Evolutionary conservation across 2,888 invertebrate species (phyloP).

Genomic region (Taenaris catops): DNA sequence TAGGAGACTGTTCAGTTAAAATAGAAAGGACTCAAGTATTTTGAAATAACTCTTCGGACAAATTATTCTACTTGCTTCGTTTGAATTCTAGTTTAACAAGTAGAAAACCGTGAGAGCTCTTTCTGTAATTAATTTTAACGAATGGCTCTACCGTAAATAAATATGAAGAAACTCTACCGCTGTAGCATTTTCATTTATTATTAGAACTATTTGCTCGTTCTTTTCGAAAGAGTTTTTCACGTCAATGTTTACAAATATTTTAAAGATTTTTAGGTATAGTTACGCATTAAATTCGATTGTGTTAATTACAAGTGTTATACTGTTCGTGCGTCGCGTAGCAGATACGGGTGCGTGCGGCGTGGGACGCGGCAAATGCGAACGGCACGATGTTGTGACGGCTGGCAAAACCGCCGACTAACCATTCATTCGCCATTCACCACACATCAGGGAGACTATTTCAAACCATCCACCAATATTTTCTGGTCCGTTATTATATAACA

Average conservation of each 20-base stretch:
- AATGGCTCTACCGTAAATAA: slow-evolving; percentile 5
- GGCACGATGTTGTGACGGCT: too few relatives aligned
- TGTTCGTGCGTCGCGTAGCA: too few relatives aligned
- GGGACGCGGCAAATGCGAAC: too few relatives aligned
- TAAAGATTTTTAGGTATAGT: too few relatives aligned
- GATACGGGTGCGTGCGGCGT: too few relatives aligned
- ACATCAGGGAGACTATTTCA: too few relatives aligned
- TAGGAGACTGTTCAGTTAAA: slow-evolving; percentile 2
- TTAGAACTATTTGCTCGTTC: slow-evolving; percentile 6
- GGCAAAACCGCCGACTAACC: too few relatives aligned
- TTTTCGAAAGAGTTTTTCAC: slow-evolving; percentile 1
- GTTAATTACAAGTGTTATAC: too few relatives aligned
- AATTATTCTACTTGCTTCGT: slow-evolving; percentile 12
- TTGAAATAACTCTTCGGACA: slow-evolving; percentile 8
- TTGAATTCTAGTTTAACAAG: slow-evolving; percentile 13
- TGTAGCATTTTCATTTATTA: slow-evolving; percentile 8
- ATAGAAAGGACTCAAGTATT: slow-evolving; percentile 2
- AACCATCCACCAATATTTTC: too few relatives aligned
- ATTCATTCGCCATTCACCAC: too few relatives aligned
- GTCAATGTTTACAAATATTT: slow-evolving; percentile 3
- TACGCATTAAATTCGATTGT: too few relatives aligned
- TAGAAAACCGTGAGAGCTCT: slow-evolving; percentile 13
- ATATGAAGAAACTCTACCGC: slow-evolving; percentile 1
- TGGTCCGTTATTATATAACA: too few relatives aligned
- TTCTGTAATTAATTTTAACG: slow-evolving; percentile 13